Evolutionary conservation across 30 jellyfish, hydroid and myxozoan genomes (phyloP), one percentile per base, ranked within the genome.

Genomic region (Clytia hemisphaerica): DNA sequence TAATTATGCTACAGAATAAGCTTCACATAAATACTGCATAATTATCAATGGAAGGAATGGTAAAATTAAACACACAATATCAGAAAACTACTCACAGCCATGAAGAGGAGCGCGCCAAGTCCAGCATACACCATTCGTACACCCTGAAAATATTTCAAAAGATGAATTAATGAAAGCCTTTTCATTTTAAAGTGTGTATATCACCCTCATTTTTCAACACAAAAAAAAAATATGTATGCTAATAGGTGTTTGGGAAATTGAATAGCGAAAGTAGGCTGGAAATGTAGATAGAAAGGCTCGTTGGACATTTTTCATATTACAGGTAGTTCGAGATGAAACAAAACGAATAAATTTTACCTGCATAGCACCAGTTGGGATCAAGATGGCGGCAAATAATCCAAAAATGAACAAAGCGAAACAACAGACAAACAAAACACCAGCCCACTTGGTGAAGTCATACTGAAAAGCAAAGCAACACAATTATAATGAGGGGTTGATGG

Each of bases 401-500:
- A 84, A 84, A 60, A 84, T 63, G 16, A 84, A 1, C 73, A 84
- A 40, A 10, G 77, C 45, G 33, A 84, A 2, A 34, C 73, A 16
- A 34, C 45, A 72, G 18, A 84, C 88, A 45, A 84, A 84, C 72
- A 84, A 68, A 45, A 75, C 49, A 25, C 95, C 95, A 45, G 88
- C 83, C 40, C 95, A 84, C 2, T 75, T 66, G 26, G 95, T 84
- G 88, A 84, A 71, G 70, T 84, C 95, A 46, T 84, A 84, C 95
- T 84, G 33, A 9, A 65, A 45, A 21, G 37, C 34, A 42, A 46
- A 67, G 44, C 7, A 46, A 67, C 50, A 10, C 10, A 14, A 30
- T 24, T 29, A 51, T 21, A 16, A 51, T n/a, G n/a, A n/a, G n/a
- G n/a, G 53, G n/a, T 40, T n/a, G 53, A 10, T 7, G 53, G n/a